Evolutionary conservation across 2,888 invertebrate species (phyloP), one percentile per base, ranked within the genome.

Genomic region (Agrotis segetum): DNA sequence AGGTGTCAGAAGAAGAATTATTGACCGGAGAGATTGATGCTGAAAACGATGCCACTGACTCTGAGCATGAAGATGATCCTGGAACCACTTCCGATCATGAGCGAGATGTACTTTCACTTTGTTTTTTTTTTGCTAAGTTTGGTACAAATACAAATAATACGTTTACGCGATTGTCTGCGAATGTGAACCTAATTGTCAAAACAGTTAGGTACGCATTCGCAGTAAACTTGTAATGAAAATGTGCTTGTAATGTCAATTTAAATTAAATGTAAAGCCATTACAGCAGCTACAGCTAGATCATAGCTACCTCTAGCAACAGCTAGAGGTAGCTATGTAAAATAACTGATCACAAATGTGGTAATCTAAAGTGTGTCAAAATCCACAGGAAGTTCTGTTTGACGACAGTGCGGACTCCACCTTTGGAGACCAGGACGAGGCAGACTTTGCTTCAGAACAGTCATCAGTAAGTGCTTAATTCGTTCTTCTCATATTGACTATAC

Each of bases 321-420:
- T 40, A 40, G 40, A 40, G 40, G 40, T 40, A 40, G 9, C 40
- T 40, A 40, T 40, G 40, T 11, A 40, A 40, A 11, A 9, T 40
- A 40, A 40, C 11, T 40, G 40, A 1, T 40, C 9, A 40, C n/a
- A 62, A 34, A 9, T 3, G 6, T 34, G 16, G 34, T n/a, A 2
- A n/a, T 44, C 50, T 65, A 52, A 17, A 9, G 17, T 2, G 14
- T 56, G 44, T 46, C 24, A 13, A 61, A 21, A 47, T 40, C 19
- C 71, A n/a, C 81, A 96, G 96, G 92, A 91, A 83, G 93, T 96
- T 7, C 71, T 96, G 78, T 97, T 97, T 91, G 95, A 96, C 59
- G 97, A 96, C 63, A 96, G 96, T 83, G 97, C 96, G n/a, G 97
- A 97, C 81, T 94, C 88, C 86, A 96, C 90, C 82, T 92, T 92